Conservation (phyloP, 1,140 invertebrate genomes). For the Drosophila murphyi region DNA sequence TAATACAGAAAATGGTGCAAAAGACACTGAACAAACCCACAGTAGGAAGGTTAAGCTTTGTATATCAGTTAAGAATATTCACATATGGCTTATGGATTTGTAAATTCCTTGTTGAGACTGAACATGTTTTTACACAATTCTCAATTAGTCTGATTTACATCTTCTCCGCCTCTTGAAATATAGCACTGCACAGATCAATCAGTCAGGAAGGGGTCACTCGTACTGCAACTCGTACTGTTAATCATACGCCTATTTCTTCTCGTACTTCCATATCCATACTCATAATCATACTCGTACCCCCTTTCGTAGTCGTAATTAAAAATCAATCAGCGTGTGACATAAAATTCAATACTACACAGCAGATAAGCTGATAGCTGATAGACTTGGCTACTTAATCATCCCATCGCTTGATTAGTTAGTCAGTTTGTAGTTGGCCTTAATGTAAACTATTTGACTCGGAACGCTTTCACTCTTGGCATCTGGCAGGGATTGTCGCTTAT, state of each 20-base stretch:
- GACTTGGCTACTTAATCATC: background rate
- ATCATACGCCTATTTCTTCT: no score
- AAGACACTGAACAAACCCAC: no score
- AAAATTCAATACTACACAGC: conserved; percentile 49
- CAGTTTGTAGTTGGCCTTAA: background rate
- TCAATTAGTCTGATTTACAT: no score
- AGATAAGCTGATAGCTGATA: conserved; percentile 19
- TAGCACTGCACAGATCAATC: conserved; percentile 13
- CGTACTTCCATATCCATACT: no score
- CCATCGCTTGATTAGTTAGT: conserved; percentile 1
- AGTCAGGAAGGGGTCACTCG: conserved; percentile 25
- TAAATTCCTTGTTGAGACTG: no score
- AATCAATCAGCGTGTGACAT: conserved; percentile 72
- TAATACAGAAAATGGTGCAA: no score
- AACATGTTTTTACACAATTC: no score
- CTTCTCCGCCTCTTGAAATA: no score
- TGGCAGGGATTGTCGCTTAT: background rate
- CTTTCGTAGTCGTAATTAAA: conserved; percentile 57
- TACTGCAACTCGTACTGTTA: no score
- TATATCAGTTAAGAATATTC: no score
- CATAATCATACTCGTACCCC: background rate
- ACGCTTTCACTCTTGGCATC: background rate
- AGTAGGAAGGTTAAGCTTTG: no score
- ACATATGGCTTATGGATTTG: no score
- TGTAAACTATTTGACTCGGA: background rate